Evolutionary conservation across 2,888 invertebrate genomes (phyloP).

Genomic region (Drosophila vallismaia): DNA sequence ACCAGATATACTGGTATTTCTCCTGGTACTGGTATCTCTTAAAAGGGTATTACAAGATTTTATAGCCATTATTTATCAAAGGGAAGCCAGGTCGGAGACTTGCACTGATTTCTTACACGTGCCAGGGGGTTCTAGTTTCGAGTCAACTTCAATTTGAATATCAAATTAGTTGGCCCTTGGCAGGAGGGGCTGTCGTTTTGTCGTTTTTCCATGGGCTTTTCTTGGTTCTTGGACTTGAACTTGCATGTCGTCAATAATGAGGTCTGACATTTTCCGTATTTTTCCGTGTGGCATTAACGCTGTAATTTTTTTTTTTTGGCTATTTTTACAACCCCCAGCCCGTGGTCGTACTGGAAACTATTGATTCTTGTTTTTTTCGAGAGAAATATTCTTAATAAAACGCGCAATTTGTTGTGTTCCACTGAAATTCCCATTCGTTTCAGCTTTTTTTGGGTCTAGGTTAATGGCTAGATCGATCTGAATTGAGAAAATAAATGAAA

Average conservation of each 20-base stretch:
- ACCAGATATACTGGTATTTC: background rate
- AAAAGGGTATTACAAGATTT: conserved; percentile 3
- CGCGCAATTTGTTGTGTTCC: conserved; percentile 13
- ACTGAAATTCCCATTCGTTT: conserved; percentile 7
- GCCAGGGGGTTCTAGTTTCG: conserved; percentile 29
- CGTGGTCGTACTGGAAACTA: conserved; percentile 4
- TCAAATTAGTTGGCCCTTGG: conserved; percentile 58
- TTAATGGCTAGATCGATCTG: conserved; percentile 30
- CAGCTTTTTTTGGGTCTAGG: conserved; percentile 54
- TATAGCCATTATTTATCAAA: conserved; percentile 12
- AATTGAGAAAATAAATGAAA: conserved; percentile 10
- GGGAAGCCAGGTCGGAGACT: conserved; percentile 23
- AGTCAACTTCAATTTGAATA: conserved; percentile 70
- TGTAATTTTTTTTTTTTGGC: conserved; percentile 27
- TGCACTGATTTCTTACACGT: conserved; percentile 44
- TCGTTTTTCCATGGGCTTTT: background rate
- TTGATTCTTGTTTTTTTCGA: conserved; percentile 12
- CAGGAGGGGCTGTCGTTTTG: background rate
- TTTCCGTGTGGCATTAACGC: conserved; percentile 28
- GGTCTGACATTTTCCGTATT: conserved; percentile 36
- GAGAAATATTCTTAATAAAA: conserved; percentile 10
- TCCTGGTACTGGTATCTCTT: background rate
- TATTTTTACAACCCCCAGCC: conserved; percentile 13
- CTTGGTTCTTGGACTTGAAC: conserved; percentile 59
- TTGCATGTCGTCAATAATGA: conserved; percentile 70